Evolutionary conservation across 1,140 invertebrate species (phyloP).

Genomic region (Sycobia sp.): DNA sequence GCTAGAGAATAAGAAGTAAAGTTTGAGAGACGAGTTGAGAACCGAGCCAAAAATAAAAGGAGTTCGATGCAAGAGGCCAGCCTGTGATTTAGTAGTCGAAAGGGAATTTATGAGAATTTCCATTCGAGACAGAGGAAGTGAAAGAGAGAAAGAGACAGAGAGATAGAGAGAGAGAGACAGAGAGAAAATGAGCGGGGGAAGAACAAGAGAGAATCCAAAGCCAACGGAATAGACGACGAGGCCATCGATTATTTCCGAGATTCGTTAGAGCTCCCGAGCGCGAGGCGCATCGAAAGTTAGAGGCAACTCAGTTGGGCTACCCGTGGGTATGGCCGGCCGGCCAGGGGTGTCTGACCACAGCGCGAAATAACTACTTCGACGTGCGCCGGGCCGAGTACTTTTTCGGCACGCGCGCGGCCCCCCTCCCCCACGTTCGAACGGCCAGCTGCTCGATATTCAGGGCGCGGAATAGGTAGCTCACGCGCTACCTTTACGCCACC

Average conservation of each 20-base stretch:
- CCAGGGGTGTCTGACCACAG: not conserved
- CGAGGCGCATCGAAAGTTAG: not conserved
- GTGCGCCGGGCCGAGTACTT: too few relatives aligned
- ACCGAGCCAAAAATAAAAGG: conserved; percentile 5
- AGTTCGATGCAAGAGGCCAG: not conserved
- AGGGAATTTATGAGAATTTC: conserved; percentile 19
- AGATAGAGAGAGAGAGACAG: too few relatives aligned
- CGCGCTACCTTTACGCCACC: too few relatives aligned
- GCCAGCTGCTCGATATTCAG: too few relatives aligned
- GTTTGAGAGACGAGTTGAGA: too few relatives aligned
- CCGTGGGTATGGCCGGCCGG: too few relatives aligned
- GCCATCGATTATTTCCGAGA: conserved; percentile 9
- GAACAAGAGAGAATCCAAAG: not conserved
- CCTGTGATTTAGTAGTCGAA: conserved; percentile 29
- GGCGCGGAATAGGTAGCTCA: too few relatives aligned
- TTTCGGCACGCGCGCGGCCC: too few relatives aligned
- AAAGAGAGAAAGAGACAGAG: too few relatives aligned
- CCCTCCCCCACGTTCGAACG: too few relatives aligned
- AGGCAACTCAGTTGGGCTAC: not conserved
- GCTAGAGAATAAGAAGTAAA: not conserved
- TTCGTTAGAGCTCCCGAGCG: conserved; percentile 6
- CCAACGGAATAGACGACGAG: not conserved
- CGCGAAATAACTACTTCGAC: conserved; percentile 11
- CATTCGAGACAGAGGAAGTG: not conserved
- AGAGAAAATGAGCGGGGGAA: not conserved